These are phyloP conservation scores for Bellardia bayeri DNA, from an alignment of 2,888 invertebrate species.

Conservation along the genomic window DNA sequence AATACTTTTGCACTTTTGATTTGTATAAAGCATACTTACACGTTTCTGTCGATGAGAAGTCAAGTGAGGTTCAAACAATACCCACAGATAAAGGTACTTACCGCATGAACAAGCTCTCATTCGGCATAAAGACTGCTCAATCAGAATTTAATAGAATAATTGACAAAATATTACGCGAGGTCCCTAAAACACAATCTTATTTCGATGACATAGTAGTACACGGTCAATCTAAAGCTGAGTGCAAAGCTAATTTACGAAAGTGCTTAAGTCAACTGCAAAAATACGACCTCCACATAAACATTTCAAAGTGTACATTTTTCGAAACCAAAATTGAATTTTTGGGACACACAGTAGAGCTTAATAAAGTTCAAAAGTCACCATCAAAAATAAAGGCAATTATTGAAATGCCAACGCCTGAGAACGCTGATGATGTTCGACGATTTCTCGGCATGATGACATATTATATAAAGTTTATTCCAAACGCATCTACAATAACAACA, in stretches of 20 bases:
- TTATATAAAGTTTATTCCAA: slow-evolving; percentile 62
- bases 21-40: slow-evolving; percentile 60
- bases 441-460: slow-evolving; percentile 65
- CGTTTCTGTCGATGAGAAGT: slow-evolving; percentile 4
- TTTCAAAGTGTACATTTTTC: slow-evolving; percentile 20
- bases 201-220: slow-evolving; percentile 73
- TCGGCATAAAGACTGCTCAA: slow-evolving; percentile 2
- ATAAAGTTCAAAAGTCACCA: slow-evolving; percentile 53
- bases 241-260: slow-evolving; percentile 51
- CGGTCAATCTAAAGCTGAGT: slow-evolving; percentile 52
- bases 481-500: slow-evolving; percentile 59
- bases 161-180: slow-evolving; percentile 65
- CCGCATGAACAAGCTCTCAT: slow-evolving; percentile 10
- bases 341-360: slow-evolving; percentile 45
- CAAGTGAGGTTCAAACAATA: slow-evolving; percentile 32
- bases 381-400: slow-evolving; percentile 57
- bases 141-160: slow-evolving; percentile 13
- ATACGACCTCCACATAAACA: slow-evolving; percentile 65
- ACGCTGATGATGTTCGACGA: slow-evolving; percentile 46
- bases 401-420: slow-evolving; percentile 17
- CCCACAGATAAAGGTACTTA: slow-evolving; percentile 31
- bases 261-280: slow-evolving; percentile 54
- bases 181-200: slow-evolving; percentile 62
- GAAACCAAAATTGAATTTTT: slow-evolving; percentile 57
- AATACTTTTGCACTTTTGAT: slow-evolving; percentile 59